Base-by-base conservation (phyloP, 2,888 invertebrate species). In the Rhagonycha fulva region DNA sequence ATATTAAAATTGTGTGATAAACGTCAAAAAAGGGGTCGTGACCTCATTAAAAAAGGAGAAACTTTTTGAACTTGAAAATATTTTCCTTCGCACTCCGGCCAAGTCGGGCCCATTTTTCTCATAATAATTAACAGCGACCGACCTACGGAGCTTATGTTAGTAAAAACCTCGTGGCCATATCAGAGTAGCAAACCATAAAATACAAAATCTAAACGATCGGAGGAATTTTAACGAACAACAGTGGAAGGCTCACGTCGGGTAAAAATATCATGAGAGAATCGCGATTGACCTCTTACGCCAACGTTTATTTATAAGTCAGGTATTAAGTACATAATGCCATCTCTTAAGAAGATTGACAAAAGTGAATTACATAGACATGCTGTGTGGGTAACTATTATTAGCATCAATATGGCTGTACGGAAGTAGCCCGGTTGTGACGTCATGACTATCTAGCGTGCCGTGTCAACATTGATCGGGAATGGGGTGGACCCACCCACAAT, bases 401-500 rank as follows among this genome's bases (percentile, higher is more conserved):
- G 78, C 69, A 76, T 71, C 82, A 83, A 82, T 80, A 83, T 83
- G 82, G 83, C 82, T 80, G 81, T 80, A 80, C 82, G 82, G 82
- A 83, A 83, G 83, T 83, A 78, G 82, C 82, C 82, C 80, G 78
- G 75, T 76, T 78, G 78, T 78, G 77, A 80, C 80, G 80, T 79
- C 79, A 80, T 70, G 77, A 80, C 77, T 77, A 81, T 84, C 84
- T 86, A 84, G 87, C 85, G 85, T 86, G 85, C 84, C 85, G 86
- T 86, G 86, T 87, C 86, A 86, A 87, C 87, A 87, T 87, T 87
- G 87, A 87, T 82, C 82, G 83, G 81, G 75, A 77, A 81, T 79
- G 82, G 82, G 82, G 79, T 83, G 82, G 76, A 80, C 82, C 81
- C 80, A 82, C 76, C 78, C 77, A 79, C 80, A 74, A 79, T 76